Evolutionary conservation across 2,797 vertebrate genomes (phyloP), one percentile per base, ranked within the genome.

Genomic region (Anguilla marmorata): DNA sequence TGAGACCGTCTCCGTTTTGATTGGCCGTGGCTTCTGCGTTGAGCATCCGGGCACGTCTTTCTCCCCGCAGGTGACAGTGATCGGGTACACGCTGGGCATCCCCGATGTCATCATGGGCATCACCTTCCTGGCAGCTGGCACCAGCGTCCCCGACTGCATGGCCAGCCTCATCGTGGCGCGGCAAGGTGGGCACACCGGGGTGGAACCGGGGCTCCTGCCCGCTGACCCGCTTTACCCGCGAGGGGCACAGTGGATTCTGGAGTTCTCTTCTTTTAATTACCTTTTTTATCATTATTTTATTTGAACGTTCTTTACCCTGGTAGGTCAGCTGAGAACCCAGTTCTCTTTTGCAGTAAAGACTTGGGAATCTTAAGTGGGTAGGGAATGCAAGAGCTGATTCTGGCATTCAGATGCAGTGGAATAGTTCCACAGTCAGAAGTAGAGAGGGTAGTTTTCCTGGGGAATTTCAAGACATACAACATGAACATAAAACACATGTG

Each of bases 61-160:
- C 24, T 45, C 85, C 88, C 86, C 48, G 16, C 91, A 99, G 98
- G 98, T 99, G 30, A 99, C 98, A 0, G 95, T 99, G 89, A 98
- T 99, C 14, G 98, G 98, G 80, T 99, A 97, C 93, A 99, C 98
- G 0, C 95, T 99, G 83, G 98, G 98, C 27, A 99, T 99, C 91
- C 98, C 98, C 4, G 98, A 99, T 2, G 98, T 99, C 92, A 99
- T 99, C 94, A 99, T 99, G 98, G 98, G 98, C 4, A 99, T 99
- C 92, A 99, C 98, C 14, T 99, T 99, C 94, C 92, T 99, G 95
- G 98, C 98, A 72, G 98, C 98, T 0, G 98, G 98, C 91, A 99
- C 98, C 94, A 99, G 98, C 0, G 98, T 99, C 91, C 98, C 98
- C 0, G 98, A 99, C 95, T 99, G 98, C 93, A 99, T 99, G 98